Conservation (phyloP, 2,888 invertebrate genomes). For the Synergus gifuensis region DNA sequence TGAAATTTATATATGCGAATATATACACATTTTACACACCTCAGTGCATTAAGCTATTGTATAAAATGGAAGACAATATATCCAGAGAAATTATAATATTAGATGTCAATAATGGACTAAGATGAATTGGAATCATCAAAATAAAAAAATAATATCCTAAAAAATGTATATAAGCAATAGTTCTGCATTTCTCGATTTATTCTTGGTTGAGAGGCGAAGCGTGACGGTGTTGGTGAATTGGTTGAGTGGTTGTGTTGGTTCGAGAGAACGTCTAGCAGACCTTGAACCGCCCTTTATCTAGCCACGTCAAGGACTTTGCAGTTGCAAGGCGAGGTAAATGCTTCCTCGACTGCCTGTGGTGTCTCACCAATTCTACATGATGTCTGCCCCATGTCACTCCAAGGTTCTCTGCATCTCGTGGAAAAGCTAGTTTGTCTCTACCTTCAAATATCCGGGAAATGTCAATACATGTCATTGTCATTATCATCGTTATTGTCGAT, state of each 20-base stretch:
- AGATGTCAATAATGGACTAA: too few species aligned
- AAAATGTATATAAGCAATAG: too few species aligned
- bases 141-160: too few species aligned
- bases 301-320: slow-evolving; percentile 47
- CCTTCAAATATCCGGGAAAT: neutral
- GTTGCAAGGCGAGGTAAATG: slow-evolving; percentile 39
- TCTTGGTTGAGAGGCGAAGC: slow-evolving; percentile 24
- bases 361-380: slow-evolving; percentile 26
- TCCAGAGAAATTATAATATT: too few species aligned
- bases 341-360: slow-evolving; percentile 23
- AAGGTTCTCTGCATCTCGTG: neutral
- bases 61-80: too few species aligned
- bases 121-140: too few species aligned
- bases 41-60: neutral
- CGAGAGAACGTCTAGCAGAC: slow-evolving; percentile 61
- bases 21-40: slow-evolving; percentile 16
- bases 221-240: neutral
- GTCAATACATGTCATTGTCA: neutral
- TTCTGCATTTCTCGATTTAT: slow-evolving; percentile 2
- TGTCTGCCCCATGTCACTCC: slow-evolving; percentile 26
- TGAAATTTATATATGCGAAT: slow-evolving; percentile 1
- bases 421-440: neutral
- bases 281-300: slow-evolving; percentile 70
- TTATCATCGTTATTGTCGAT: too few species aligned
- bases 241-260: neutral